phyloP scores from a whole-genome alignment of 1,140 invertebrate genomes.

The Aphaenogaster rudis region DNA sequence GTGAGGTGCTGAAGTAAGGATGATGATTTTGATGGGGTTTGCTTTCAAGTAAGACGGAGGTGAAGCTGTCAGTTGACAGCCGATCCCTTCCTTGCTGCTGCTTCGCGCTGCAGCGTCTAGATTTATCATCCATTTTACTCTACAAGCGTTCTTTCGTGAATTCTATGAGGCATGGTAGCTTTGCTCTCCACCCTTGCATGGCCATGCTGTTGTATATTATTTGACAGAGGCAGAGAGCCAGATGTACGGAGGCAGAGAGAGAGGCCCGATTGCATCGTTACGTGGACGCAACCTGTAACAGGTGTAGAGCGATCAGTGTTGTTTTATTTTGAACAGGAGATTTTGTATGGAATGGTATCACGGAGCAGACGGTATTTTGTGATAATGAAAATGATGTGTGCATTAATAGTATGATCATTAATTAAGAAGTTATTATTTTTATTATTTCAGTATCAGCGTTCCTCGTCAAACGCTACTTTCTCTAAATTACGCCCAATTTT shows the following conservation, averaged over 20 bases:
- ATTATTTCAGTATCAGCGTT: constrained; percentile 19
- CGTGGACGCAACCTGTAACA: constrained; percentile 14
- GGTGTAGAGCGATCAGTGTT: not conserved
- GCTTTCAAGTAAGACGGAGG: constrained; percentile 73
- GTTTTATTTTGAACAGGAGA: not conserved
- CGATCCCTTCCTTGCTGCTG: constrained; percentile 62
- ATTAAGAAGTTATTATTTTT: constrained; percentile 2
- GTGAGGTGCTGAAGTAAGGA: constrained; percentile 79
- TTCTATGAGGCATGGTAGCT: constrained; percentile 67
- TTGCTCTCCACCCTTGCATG: constrained; percentile 63
- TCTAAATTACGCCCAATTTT: not conserved
- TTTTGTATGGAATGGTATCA: not conserved
- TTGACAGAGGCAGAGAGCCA: constrained; percentile 26
- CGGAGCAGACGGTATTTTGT: not conserved
- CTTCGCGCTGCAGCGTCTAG: constrained; percentile 49
- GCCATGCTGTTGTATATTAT: constrained; percentile 62
- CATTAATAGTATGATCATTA: constrained; percentile 32
- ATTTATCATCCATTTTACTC: constrained; percentile 50
- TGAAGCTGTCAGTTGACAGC: constrained; percentile 75
- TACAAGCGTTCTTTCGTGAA: constrained; percentile 46
- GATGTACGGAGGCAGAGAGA: constrained; percentile 15
- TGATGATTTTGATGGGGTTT: constrained; percentile 72
- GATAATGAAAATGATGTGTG: constrained; percentile 37
- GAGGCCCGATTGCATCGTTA: constrained; percentile 55
- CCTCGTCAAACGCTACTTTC: not conserved